Evolutionary conservation across 2,888 invertebrate genomes (phyloP).

Genomic region (Hipparchia sbordonii): DNA sequence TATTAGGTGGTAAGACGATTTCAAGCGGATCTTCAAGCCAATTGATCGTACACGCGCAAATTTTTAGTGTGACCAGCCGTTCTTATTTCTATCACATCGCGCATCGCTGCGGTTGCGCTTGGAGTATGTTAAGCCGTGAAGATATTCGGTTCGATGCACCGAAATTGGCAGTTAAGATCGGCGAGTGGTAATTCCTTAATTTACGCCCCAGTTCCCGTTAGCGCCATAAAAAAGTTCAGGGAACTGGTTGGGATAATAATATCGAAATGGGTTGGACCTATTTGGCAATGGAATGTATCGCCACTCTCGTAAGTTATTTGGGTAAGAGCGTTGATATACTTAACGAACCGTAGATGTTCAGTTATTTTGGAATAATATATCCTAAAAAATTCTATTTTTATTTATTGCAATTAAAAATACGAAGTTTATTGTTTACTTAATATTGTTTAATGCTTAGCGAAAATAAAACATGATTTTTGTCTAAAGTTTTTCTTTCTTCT

Average conservation of each 20-base stretch:
- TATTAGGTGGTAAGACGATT: too few relatives aligned
- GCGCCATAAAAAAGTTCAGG: slow-evolving; percentile 38
- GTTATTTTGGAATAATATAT: background rate
- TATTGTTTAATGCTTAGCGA: too few relatives aligned
- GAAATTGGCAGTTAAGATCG: slow-evolving; percentile 37
- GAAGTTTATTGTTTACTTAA: background rate
- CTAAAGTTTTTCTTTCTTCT: too few relatives aligned
- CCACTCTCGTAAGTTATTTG: slow-evolving; percentile 65
- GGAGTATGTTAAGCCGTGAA: background rate
- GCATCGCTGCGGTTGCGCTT: background rate
- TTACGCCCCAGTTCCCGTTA: slow-evolving; percentile 34
- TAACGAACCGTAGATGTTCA: background rate
- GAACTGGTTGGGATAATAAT: slow-evolving; percentile 35
- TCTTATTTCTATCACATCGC: background rate
- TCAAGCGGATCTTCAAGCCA: too few relatives aligned
- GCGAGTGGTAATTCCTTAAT: slow-evolving; percentile 34
- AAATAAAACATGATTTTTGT: too few relatives aligned
- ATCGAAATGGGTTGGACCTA: slow-evolving; percentile 52
- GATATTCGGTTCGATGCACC: slow-evolving; percentile 40
- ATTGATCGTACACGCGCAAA: background rate
- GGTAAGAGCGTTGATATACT: slow-evolving; percentile 49
- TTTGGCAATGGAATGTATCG: slow-evolving; percentile 66
- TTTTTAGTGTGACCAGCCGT: background rate
- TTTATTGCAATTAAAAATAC: background rate
- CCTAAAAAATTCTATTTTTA: background rate